These are phyloP conservation scores for Andricus quercusramuli DNA, from an alignment of 2,888 invertebrate species.

Conservation along the genomic window DNA sequence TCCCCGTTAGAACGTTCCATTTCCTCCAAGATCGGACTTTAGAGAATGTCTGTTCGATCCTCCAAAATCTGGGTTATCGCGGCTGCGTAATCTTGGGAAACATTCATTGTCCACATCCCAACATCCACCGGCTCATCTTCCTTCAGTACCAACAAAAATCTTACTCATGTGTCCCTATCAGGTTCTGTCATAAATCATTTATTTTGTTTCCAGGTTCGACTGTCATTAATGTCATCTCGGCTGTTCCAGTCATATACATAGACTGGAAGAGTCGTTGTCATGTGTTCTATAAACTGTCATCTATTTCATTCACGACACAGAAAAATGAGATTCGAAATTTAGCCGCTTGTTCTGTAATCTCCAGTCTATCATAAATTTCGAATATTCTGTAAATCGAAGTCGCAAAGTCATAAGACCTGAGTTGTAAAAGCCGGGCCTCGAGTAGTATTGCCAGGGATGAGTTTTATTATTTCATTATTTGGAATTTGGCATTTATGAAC, in stretches of 20 bases:
- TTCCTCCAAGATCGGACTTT: slow-evolving; percentile 1
- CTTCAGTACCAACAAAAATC: neutral
- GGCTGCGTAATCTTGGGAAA: slow-evolving; percentile 6
- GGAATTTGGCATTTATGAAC: neutral
- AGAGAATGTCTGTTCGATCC: slow-evolving; percentile 2
- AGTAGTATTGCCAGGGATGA: neutral
- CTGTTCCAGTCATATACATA: neutral
- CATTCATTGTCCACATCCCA: neutral
- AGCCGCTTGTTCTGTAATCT: too few relatives aligned
- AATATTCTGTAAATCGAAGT: neutral
- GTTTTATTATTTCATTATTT: neutral
- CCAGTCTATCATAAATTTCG: too few relatives aligned
- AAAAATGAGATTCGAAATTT: too few relatives aligned
- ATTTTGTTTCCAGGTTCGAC: neutral
- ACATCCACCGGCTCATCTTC: slow-evolving; percentile 23
- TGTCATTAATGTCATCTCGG: neutral
- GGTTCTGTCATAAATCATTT: neutral
- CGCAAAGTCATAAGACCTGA: neutral
- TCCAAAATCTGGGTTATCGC: slow-evolving; percentile 33
- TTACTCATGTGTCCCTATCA: neutral
- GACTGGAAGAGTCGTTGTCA: neutral
- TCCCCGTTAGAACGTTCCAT: slow-evolving; percentile 20
- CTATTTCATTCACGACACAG: too few relatives aligned
- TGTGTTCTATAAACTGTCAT: neutral
- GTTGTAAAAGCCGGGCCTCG: neutral